Evolutionary conservation across 2,888 invertebrate genomes (phyloP).

Genomic region (Escarpia spicata): DNA sequence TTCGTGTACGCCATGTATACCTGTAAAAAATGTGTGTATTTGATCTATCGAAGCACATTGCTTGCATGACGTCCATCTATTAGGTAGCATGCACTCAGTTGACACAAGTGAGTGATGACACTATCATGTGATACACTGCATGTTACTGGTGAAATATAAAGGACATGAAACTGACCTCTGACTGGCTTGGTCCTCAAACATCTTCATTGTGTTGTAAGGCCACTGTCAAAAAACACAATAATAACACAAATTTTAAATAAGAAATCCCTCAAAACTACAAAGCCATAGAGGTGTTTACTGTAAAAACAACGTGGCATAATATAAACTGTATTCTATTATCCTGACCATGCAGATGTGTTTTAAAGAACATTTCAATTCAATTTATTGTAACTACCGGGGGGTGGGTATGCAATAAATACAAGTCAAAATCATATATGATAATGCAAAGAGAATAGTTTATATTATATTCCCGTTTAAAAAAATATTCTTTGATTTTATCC

Average conservation of each 20-base stretch:
- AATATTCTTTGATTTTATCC: neutral
- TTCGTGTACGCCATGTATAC: neutral
- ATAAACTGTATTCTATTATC: too few relatives aligned
- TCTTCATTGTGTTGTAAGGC: constrained; percentile 68
- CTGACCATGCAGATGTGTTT: too few relatives aligned
- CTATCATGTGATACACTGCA: neutral
- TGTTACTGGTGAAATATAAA: neutral
- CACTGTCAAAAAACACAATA: constrained; percentile 52
- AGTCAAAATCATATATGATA: too few relatives aligned
- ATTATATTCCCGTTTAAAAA: neutral
- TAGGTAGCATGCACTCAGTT: neutral
- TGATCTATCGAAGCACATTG: neutral
- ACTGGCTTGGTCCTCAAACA: constrained; percentile 74
- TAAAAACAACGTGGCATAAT: too few relatives aligned
- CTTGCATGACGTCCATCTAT: neutral
- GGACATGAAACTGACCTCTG: constrained; percentile 64
- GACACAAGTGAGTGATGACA: neutral
- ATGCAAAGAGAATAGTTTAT: neutral
- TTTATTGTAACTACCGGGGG: too few relatives aligned
- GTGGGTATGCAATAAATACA: too few relatives aligned
- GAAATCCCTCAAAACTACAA: neutral
- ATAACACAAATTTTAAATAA: neutral
- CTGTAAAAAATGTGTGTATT: neutral
- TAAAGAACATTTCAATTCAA: too few relatives aligned
- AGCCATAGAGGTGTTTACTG: too few relatives aligned